Conservation (phyloP, 2,113 vertebrate species). For the Pelecanus crispus region DNA sequence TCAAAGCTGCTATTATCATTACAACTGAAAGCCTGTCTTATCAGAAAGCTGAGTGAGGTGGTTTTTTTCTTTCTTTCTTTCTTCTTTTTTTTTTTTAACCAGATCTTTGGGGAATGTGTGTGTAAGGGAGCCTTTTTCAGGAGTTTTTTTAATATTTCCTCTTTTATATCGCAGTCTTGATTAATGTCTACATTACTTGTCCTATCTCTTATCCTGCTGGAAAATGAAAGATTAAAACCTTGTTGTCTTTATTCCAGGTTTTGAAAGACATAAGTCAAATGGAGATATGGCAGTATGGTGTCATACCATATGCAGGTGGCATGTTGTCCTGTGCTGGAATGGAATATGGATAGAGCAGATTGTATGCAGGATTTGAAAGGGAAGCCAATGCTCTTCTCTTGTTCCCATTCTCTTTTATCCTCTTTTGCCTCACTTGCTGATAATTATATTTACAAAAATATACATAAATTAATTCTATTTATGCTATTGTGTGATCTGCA, state of each 20-base stretch:
- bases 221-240: background rate
- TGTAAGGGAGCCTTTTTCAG: background rate
- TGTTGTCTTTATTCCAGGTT: background rate
- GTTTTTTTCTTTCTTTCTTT: fast-evolving
- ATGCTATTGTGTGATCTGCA: background rate
- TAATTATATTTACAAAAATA: background rate
- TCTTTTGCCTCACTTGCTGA: background rate
- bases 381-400: background rate
- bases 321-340: background rate
- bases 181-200: background rate
- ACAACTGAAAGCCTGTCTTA: background rate
- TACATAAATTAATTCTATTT: background rate
- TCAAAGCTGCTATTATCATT: background rate
- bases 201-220: background rate
- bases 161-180: background rate
- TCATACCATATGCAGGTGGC: background rate
- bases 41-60: background rate
- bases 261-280: background rate
- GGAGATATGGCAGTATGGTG: background rate
- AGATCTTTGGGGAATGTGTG: background rate
- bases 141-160: background rate
- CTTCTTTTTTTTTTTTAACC: background rate
- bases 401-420: background rate
- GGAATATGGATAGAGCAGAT: background rate
- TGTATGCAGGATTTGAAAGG: background rate